Percentiles rank a stretch among this genome's conserved stretches.
These are phyloP conservation scores for Aphodius granarius DNA, from an alignment of 2,888 invertebrate species.

Conservation along the genomic window DNA sequence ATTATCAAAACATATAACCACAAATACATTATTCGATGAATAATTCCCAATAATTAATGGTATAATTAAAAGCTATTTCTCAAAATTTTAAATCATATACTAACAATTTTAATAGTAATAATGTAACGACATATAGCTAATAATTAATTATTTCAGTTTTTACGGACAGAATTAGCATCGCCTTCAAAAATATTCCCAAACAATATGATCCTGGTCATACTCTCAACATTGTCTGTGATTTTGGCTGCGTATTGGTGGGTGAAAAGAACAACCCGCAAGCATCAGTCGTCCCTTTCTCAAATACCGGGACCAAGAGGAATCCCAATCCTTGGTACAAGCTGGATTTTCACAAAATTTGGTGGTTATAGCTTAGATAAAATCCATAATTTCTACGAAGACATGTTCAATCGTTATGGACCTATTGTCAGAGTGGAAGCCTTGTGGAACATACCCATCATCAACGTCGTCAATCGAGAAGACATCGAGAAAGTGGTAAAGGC, in stretches of 20 bases:
- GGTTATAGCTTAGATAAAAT: slow-evolving; percentile 73
- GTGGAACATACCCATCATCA: slow-evolving; percentile 72
- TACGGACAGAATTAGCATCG: not conserved
- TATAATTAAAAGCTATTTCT: too few relatives aligned
- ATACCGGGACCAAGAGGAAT: slow-evolving; percentile 76
- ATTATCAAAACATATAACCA: too few relatives aligned
- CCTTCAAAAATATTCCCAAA: not conserved
- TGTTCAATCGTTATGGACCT: slow-evolving; percentile 73
- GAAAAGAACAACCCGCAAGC: slow-evolving; percentile 9
- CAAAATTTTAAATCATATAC: too few relatives aligned
- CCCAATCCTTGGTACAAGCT: slow-evolving; percentile 77
- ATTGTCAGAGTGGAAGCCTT: slow-evolving; percentile 78
- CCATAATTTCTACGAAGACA: slow-evolving; percentile 77
- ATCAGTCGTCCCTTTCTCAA: slow-evolving; percentile 37
- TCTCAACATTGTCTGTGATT: not conserved
- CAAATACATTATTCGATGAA: too few relatives aligned
- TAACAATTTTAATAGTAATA: too few relatives aligned
- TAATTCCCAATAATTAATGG: too few relatives aligned
- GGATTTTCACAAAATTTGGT: slow-evolving; percentile 70
- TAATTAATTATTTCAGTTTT: not conserved
- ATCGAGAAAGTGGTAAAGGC: slow-evolving; percentile 76
- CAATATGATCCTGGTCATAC: not conserved
- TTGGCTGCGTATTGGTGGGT: slow-evolving; percentile 38
- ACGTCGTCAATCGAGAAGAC: slow-evolving; percentile 69
- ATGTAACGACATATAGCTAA: too few relatives aligned